Percentiles rank a stretch among this genome's conserved stretches.
These are phyloP conservation scores for Argentina silus DNA, from an alignment of 2,797 vertebrate species.

Conservation along the genomic window DNA sequence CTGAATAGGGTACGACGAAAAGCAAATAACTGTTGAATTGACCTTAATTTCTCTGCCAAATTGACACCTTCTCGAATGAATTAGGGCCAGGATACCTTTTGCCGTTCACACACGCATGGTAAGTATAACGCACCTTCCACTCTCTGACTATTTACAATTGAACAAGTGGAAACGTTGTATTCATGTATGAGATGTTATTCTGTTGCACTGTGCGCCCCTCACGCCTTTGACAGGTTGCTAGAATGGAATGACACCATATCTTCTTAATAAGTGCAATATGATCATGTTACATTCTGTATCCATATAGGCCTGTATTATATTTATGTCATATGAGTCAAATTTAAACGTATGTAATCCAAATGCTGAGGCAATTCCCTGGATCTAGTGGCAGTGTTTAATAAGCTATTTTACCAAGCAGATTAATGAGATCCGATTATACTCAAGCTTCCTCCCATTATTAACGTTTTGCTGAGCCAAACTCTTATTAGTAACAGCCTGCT, in stretches of 20 bases:
- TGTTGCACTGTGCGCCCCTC: not conserved
- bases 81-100: not conserved
- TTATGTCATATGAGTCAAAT: no score
- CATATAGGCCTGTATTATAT: not conserved
- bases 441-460: conserved; percentile 41
- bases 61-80: not conserved
- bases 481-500: not conserved
- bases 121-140: not conserved
- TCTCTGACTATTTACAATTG: not conserved
- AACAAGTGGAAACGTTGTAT: not conserved
- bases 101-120: not conserved
- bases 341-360: not conserved
- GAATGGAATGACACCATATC: not conserved
- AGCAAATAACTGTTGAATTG: not conserved
- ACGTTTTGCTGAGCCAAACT: conserved; percentile 25
- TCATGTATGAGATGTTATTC: not conserved
- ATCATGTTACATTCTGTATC: not conserved
- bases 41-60: no score
- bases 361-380: not conserved
- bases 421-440: conserved; percentile 40
- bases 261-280: not conserved
- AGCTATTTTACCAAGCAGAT: conserved; percentile 20
- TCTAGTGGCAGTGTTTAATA: conserved; percentile 24
- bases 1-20: not conserved
- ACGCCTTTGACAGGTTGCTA: not conserved